These are phyloP conservation scores for Corbicula japonica DNA, from an alignment of 2,888 invertebrate species.

Conservation along the genomic window DNA sequence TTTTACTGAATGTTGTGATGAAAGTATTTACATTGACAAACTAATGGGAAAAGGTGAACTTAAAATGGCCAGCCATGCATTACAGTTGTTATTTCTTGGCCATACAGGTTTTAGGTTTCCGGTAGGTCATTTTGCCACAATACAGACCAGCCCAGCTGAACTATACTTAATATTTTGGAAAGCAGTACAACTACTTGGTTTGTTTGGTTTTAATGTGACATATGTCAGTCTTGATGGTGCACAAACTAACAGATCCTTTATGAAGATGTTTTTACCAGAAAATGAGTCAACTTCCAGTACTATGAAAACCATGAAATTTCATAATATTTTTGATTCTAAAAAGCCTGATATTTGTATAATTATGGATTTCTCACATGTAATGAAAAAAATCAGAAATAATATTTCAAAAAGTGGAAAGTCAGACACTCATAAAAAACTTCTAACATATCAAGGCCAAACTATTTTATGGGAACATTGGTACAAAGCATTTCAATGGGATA, in stretches of 20 bases:
- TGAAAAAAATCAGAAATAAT: too few relatives aligned
- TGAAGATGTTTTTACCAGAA: too few relatives aligned
- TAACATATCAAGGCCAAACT: slow-evolving; percentile 11
- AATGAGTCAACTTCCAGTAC: too few relatives aligned
- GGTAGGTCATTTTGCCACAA: slow-evolving; percentile 40
- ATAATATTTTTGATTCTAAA: too few relatives aligned
- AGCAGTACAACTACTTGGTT: slow-evolving; percentile 32
- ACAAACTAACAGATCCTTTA: too few relatives aligned
- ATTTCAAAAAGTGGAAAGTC: slow-evolving; percentile 35
- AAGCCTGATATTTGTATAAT: too few relatives aligned
- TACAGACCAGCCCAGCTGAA: slow-evolving; percentile 36
- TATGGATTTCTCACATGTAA: too few relatives aligned
- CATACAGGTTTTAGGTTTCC: slow-evolving; percentile 48
- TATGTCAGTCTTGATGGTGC: too few relatives aligned
- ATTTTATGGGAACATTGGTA: slow-evolving; percentile 50
- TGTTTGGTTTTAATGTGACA: slow-evolving; percentile 30
- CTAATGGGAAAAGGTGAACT: slow-evolving; percentile 30
- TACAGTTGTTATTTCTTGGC: slow-evolving; percentile 41
- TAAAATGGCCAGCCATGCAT: slow-evolving; percentile 38
- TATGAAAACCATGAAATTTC: too few relatives aligned
- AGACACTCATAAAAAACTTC: slow-evolving; percentile 18
- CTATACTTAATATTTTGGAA: slow-evolving; percentile 44
- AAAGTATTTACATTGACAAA: slow-evolving; percentile 7
- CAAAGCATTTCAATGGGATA: slow-evolving; percentile 43
- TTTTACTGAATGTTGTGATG: slow-evolving; percentile 23